phyloP scores from a whole-genome alignment of 1,140 invertebrate genomes.

The Sogatella furcifera region DNA sequence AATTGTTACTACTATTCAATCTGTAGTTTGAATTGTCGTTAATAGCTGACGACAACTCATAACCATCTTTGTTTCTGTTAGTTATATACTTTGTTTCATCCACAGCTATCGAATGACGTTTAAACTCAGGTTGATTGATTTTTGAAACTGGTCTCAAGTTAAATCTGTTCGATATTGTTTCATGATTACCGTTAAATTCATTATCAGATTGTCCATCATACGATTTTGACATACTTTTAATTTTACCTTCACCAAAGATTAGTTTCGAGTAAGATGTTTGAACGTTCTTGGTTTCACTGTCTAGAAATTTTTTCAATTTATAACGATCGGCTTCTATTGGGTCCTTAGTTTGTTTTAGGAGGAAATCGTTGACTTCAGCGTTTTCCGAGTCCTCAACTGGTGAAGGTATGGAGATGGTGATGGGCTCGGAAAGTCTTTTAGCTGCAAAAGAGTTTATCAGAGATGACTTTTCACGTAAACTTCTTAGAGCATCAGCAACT shows the following conservation, averaged over 20 bases:
- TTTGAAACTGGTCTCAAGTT: neutral
- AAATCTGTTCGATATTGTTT: neutral
- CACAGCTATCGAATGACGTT: constrained; percentile 45
- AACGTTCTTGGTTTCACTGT: neutral
- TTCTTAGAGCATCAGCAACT: constrained; percentile 9
- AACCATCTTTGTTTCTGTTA: constrained; percentile 17
- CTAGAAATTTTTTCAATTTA: neutral
- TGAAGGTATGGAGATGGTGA: constrained; percentile 13
- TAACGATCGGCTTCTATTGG: neutral
- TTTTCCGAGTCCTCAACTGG: constrained; percentile 1
- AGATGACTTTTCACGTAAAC: constrained; percentile 7
- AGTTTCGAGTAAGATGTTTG: constrained; percentile 9
- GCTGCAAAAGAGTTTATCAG: neutral
- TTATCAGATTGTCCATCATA: constrained; percentile 2
- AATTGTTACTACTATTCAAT: neutral
- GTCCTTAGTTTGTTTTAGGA: constrained; percentile 12
- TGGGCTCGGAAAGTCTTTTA: constrained; percentile 10
- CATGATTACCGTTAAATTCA: neutral
- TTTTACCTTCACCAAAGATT: constrained; percentile 8
- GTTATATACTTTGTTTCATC: constrained; percentile 41
- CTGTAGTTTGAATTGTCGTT: neutral
- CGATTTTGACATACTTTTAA: constrained; percentile 7
- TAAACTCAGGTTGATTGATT: constrained; percentile 22
- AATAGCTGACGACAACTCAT: too few species aligned
- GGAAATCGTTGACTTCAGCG: constrained; percentile 4